A percentile compares a stretch with the other conserved stretches of the same genome.
phyloP scores from a whole-genome alignment of 2,113 vertebrate genomes.

The Mastomys natalensis region DNA sequence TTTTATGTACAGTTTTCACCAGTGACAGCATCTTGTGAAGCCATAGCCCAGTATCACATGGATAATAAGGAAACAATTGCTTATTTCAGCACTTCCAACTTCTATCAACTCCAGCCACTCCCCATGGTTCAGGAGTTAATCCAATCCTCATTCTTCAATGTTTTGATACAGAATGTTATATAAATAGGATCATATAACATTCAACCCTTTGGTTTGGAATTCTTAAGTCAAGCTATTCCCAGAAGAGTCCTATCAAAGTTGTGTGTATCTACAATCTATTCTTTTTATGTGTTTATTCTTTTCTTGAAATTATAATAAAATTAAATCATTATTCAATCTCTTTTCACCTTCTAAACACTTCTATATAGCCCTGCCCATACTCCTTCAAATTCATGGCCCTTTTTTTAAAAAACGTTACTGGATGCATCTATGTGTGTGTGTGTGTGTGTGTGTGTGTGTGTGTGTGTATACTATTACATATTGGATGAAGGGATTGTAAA shows the following conservation, averaged over 20 bases:
- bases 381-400: neutral
- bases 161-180: neutral
- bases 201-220: neutral
- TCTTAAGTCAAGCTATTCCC: neutral
- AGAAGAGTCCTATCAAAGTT: neutral
- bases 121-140: neutral
- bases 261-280: neutral
- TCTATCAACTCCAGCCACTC: neutral
- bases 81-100: neutral
- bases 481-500: neutral
- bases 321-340: neutral
- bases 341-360: neutral
- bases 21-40: neutral
- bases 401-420: neutral
- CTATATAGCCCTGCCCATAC: neutral
- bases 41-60: neutral
- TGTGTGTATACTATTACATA: neutral
- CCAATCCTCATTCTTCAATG: neutral
- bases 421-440: neutral
- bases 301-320: neutral
- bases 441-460: neutral
- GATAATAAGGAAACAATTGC: neutral
- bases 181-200: neutral
- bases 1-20: neutral
- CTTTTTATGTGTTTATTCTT: neutral